Percentiles rank a stretch among this genome's conserved stretches.
These are phyloP conservation scores for Zygothrica quintamaculata DNA, from an alignment of 2,888 invertebrate species.

Conservation along the genomic window DNA sequence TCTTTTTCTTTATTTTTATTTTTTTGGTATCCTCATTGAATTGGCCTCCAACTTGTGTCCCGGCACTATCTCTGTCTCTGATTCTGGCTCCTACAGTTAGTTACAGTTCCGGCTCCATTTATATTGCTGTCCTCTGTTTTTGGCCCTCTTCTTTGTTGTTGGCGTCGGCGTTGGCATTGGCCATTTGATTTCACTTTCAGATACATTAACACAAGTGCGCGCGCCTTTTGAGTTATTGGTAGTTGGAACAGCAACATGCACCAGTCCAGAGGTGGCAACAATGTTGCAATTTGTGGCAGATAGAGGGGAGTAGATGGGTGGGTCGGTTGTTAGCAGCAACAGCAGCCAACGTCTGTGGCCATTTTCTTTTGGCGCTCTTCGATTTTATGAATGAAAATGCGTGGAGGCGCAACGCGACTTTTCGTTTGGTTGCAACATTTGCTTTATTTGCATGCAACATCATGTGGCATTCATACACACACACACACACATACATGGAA, in stretches of 20 bases:
- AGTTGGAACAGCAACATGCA: constrained; percentile 46
- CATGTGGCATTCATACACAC: constrained; percentile 39
- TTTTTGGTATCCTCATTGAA: too few relatives aligned
- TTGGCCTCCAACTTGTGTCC: constrained; percentile 7
- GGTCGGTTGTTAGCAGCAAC: too few relatives aligned
- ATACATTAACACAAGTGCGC: constrained; percentile 75
- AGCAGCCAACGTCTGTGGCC: constrained; percentile 57
- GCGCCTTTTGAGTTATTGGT: constrained; percentile 79
- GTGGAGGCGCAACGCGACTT: constrained; percentile 70
- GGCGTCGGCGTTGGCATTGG: constrained; percentile 35
- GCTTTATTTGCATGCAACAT: constrained; percentile 35
- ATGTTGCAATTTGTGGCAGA: background rate
- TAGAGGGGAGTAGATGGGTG: background rate
- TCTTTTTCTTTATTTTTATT: too few relatives aligned
- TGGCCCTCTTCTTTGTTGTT: constrained; percentile 1
- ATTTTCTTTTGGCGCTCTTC: constrained; percentile 75
- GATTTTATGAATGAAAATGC: constrained; percentile 79
- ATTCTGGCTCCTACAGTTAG: too few relatives aligned
- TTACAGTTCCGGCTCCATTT: constrained; percentile 22
- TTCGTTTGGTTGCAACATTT: constrained; percentile 38
- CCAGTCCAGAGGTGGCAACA: constrained; percentile 3
- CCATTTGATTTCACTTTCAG: constrained; percentile 73
- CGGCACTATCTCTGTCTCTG: constrained; percentile 4
- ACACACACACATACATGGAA: constrained; percentile 21
- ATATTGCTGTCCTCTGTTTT: constrained; percentile 4